Conservation (phyloP, 2,888 invertebrate species). For the Apodemia mormo region DNA sequence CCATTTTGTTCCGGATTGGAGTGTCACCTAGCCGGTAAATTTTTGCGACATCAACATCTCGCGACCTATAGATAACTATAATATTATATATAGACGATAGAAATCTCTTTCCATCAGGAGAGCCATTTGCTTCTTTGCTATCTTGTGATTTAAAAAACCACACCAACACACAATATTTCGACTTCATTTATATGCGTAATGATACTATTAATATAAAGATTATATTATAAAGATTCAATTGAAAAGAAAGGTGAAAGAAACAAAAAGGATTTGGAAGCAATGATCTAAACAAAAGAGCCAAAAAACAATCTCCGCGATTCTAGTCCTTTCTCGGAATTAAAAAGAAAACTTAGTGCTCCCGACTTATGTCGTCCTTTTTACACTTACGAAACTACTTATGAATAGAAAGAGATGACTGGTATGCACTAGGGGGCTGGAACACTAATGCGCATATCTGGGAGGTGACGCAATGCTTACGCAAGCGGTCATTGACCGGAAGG, state of each 20-base stretch:
- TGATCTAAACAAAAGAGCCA: conserved; percentile 10
- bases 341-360: conserved; percentile 38
- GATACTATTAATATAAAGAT: too few species aligned
- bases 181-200: too few species aligned
- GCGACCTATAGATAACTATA: too few species aligned
- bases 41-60: too few species aligned
- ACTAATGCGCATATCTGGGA: conserved; percentile 51
- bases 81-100: too few species aligned
- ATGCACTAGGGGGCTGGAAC: conserved; percentile 41
- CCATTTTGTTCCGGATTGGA: too few species aligned
- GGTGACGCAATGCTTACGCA: conserved; percentile 66
- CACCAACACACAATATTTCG: too few species aligned
- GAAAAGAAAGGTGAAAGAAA: conserved; percentile 13
- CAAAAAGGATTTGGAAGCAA: conserved; percentile 11
- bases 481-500: conserved; percentile 57
- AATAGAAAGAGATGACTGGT: conserved; percentile 33
- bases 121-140: too few species aligned
- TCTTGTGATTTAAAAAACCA: too few species aligned
- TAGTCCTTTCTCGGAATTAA: conserved; percentile 34
- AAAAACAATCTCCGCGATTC: conserved; percentile 9
- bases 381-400: conserved; percentile 18
- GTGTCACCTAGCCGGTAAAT: too few species aligned
- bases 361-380: conserved; percentile 35
- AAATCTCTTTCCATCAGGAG: too few species aligned
- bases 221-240: not conserved